These are phyloP conservation scores for Sepiola atlantica DNA, from an alignment of 2,888 invertebrate species.

Conservation along the genomic window DNA sequence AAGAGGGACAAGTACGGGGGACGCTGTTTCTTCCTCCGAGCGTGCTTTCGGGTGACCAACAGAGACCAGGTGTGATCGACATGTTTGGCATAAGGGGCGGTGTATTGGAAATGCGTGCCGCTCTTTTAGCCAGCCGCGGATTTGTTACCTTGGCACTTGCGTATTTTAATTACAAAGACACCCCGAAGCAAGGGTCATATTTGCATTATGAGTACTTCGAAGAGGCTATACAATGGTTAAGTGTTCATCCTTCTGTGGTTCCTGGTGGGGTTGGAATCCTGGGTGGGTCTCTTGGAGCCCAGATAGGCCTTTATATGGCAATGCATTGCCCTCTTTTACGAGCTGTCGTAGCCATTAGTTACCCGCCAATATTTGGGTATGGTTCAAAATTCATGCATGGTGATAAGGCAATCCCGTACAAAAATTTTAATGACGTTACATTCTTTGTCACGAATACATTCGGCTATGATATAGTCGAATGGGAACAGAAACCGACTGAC, in stretches of 20 bases:
- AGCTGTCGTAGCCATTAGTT: not conserved
- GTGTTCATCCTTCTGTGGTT: conserved; percentile 54
- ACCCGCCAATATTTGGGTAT: not conserved
- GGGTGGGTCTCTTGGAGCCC: conserved; percentile 62
- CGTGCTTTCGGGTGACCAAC: conserved; percentile 33
- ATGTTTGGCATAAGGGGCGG: conserved; percentile 70
- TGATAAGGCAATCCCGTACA: not conserved
- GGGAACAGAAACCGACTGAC: not conserved
- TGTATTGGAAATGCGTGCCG: conserved; percentile 62
- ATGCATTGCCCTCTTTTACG: conserved; percentile 51
- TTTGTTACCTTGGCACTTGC: conserved; percentile 64
- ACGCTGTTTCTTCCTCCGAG: conserved; percentile 63
- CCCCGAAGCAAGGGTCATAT: not conserved
- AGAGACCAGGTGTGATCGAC: conserved; percentile 65
- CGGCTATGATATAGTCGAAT: not conserved
- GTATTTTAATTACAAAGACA: conserved; percentile 61
- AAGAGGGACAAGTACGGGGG: conserved; percentile 60
- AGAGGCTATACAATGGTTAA: conserved; percentile 60
- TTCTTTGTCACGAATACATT: not conserved
- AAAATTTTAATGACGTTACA: not conserved
- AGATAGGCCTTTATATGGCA: conserved; percentile 55
- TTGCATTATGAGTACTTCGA: conserved; percentile 48
- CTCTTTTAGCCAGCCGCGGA: conserved; percentile 67
- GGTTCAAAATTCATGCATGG: not conserved
- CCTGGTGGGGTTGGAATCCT: conserved; percentile 56